phyloP scores from a whole-genome alignment of 1,140 invertebrate genomes.

The Coboldia fuscipes region DNA sequence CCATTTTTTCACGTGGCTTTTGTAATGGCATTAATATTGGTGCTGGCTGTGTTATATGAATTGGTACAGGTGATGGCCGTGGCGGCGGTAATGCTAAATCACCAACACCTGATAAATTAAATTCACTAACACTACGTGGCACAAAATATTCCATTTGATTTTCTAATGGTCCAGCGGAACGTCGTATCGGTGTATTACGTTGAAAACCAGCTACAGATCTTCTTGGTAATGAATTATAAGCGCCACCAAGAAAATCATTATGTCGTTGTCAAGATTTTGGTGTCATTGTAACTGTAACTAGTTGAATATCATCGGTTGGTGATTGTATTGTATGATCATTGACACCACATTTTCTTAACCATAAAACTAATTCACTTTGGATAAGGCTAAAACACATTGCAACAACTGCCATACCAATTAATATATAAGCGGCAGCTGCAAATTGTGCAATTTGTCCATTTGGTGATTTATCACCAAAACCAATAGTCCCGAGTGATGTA shows the following conservation, averaged over 20 bases:
- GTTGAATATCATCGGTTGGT: conserved; percentile 13
- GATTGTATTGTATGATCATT: conserved; percentile 17
- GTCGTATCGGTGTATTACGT: conserved; percentile 34
- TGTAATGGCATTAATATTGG: conserved; percentile 5
- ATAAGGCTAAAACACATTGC: conserved; percentile 94
- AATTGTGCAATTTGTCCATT: conserved; percentile 31
- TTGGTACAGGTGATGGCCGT: conserved; percentile 14
- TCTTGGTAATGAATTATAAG: conserved; percentile 16
- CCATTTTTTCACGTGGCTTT: conserved; percentile 47
- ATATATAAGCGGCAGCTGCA: conserved; percentile 59
- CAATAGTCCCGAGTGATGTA: conserved; percentile 73
- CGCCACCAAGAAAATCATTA: conserved; percentile 18
- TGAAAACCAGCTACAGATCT: conserved; percentile 26
- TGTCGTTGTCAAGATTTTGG: conserved; percentile 22
- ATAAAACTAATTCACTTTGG: conserved; percentile 69
- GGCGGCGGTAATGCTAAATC: conserved; percentile 28
- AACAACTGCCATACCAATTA: conserved; percentile 84
- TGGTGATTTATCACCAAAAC: conserved; percentile 67
- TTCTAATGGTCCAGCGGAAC: conserved; percentile 35
- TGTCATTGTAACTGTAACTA: conserved; percentile 17
- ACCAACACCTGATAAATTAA: conserved; percentile 41
- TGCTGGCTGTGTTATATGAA: conserved; percentile 9
- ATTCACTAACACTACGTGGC: conserved; percentile 58
- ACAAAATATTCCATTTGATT: conserved; percentile 59
- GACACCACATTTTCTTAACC: conserved; percentile 32